Conservation (phyloP, 1,140 invertebrate genomes). For the Trichogramma pretiosum region DNA sequence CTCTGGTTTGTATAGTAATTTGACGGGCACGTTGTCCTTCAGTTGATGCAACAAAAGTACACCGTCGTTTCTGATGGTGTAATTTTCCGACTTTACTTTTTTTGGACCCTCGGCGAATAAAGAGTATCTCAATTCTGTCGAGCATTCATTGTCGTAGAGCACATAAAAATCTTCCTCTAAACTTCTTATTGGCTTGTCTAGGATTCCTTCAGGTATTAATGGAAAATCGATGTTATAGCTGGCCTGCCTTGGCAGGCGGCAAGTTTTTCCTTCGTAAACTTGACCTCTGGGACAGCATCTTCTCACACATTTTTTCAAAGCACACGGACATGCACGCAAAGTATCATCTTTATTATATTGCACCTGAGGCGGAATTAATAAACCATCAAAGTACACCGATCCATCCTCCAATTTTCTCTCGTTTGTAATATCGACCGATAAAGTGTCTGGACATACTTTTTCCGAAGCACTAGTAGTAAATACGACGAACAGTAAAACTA, state of each 20-base stretch:
- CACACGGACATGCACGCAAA: conserved; percentile 18
- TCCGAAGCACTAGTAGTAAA: too few relatives aligned
- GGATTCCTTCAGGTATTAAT: background rate
- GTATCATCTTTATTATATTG: conserved; percentile 5
- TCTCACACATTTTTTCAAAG: conserved; percentile 13
- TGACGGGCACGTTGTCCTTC: background rate
- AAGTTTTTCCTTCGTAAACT: background rate
- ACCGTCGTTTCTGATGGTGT: background rate
- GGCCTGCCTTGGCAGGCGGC: background rate
- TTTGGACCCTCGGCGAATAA: background rate
- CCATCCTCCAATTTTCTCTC: background rate
- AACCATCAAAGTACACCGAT: conserved; percentile 3
- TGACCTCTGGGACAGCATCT: conserved; percentile 14
- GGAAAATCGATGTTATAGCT: background rate
- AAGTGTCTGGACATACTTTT: background rate
- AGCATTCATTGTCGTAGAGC: background rate
- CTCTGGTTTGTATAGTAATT: background rate
- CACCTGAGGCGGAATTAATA: background rate
- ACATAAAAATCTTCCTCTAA: conserved; percentile 1
- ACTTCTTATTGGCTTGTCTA: background rate
- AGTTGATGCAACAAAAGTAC: background rate
- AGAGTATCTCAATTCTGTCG: background rate
- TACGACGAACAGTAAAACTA: too few relatives aligned
- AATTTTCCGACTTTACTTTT: background rate
- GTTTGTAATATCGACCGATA: conserved; percentile 6